Evolutionary conservation across 2,113 vertebrate species (phyloP).

Genomic region (Meleagris gallopavo): DNA sequence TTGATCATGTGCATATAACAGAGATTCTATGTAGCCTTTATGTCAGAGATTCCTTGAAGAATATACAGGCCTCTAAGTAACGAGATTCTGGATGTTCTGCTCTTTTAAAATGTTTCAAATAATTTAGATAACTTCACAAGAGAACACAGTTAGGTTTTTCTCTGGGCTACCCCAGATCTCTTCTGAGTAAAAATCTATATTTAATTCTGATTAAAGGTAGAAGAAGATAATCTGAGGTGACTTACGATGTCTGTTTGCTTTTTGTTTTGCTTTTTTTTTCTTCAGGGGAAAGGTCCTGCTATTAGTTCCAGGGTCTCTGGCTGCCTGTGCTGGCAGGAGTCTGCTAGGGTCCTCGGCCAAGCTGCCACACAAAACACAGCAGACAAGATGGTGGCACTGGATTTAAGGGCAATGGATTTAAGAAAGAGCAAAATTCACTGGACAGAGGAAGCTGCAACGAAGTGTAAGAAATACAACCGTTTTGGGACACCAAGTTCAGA

Average conservation of each 20-base stretch:
- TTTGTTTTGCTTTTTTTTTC: too few species aligned
- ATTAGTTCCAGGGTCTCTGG: neutral
- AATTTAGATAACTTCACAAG: neutral
- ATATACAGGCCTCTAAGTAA: neutral
- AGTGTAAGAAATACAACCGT: neutral
- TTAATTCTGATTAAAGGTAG: neutral
- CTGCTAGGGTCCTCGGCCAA: too few species aligned
- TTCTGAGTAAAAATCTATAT: neutral
- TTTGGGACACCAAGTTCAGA: neutral
- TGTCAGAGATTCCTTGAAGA: neutral
- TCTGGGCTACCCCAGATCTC: neutral
- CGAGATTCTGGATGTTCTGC: neutral
- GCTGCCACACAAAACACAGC: neutral
- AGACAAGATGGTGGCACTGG: neutral
- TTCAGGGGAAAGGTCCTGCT: neutral
- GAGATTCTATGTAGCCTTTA: neutral
- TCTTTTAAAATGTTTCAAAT: neutral
- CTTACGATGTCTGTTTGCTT: too few species aligned
- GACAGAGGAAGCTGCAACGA: neutral
- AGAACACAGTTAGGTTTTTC: neutral
- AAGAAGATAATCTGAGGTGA: constrained; percentile 5
- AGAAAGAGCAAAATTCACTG: neutral
- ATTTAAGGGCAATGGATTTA: neutral
- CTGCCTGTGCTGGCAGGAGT: too few species aligned
- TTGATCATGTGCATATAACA: neutral